Conservation (phyloP, 2,888 invertebrate species). For the Calliphora vomitoria region DNA sequence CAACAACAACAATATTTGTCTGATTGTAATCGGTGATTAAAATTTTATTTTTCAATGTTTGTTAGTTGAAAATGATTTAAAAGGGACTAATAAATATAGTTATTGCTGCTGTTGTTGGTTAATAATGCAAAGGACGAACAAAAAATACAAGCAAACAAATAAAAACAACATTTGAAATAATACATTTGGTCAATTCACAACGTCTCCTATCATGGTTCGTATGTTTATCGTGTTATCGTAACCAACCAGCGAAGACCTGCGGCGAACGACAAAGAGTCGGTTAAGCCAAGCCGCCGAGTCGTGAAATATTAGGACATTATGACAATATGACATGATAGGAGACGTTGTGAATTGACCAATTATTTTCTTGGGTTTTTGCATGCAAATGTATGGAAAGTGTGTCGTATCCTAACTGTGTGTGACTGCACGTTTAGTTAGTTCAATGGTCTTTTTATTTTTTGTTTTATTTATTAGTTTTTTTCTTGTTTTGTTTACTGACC, state of each 20-base stretch:
- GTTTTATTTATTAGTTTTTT: conserved; percentile 47
- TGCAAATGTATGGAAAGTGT: conserved; percentile 9
- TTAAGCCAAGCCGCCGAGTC: too few relatives aligned
- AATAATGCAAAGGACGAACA: conserved; percentile 33
- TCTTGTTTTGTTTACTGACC: conserved; percentile 32
- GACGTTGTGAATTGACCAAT: too few relatives aligned
- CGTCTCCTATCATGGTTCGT: too few relatives aligned
- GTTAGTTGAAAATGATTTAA: conserved; percentile 8
- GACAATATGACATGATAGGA: too few relatives aligned
- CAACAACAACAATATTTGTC: neutral
- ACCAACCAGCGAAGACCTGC: too few relatives aligned
- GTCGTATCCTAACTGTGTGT: neutral
- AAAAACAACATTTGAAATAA: conserved; percentile 1
- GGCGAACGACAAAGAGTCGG: too few relatives aligned
- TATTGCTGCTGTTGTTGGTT: neutral
- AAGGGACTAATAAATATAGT: conserved; percentile 1
- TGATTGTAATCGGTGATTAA: conserved; percentile 45
- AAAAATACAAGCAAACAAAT: conserved; percentile 1
- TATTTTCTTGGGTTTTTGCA: conserved; percentile 1
- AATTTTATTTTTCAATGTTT: conserved; percentile 32
- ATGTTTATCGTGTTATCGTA: too few relatives aligned
- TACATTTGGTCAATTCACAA: too few relatives aligned
- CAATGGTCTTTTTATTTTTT: conserved; percentile 46
- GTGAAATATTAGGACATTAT: too few relatives aligned
- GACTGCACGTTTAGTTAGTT: conserved; percentile 40